Evolutionary conservation across 2,888 invertebrate species (phyloP), one percentile per base, ranked within the genome.

Genomic region (Pyrrhosoma nymphula): DNA sequence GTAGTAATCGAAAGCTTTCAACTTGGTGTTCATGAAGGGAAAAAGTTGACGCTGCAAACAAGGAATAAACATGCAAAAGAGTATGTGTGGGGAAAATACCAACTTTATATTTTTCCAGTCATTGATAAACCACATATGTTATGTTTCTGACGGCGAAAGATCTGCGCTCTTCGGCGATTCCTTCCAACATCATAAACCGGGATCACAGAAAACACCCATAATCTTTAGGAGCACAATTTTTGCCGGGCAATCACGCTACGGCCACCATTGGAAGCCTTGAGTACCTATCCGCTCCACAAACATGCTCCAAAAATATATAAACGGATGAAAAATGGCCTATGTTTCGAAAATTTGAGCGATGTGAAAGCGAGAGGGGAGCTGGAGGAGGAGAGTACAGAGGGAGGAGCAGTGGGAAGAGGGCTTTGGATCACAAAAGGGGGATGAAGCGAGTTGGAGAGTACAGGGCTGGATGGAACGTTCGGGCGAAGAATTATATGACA

Each of bases 291-390:
- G 35, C 82, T 82, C 30, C 82, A 30, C 82, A 30, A 82, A 3
- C 82, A 82, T 35, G 14, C 30, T 35, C 6, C 6, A 69, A 69
- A 69, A 69, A 69, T 20, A 69, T 8, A 63, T 8, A 23, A 20
- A 26, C 4, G 69, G 2, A 26, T 12, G 69, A 69, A 69, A 26
- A 26, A 4, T 16, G 35, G 35, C 82, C 82, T 2, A 82, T 82
- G 82, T 82, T 82, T 82, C 35, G 82, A 82, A 82, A 82, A 82
- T 35, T 12, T 82, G 82, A 82, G 35, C 82, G 82, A 35, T 35
- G 30, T 35, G 82, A 82, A n/a, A 35, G 30, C 30, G 1, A 35
- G 82, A 82, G 6, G 35, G 82, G 35, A 82, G 18, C 30, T 1
- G 69, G 69, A n/a, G 82, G n/a, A 14, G 35, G 35, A 4, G 16